Evolutionary conservation across 92 coral and sea anemone genomes (phyloP), one percentile per base, ranked within the genome.

Genomic region (Metridium senile): DNA sequence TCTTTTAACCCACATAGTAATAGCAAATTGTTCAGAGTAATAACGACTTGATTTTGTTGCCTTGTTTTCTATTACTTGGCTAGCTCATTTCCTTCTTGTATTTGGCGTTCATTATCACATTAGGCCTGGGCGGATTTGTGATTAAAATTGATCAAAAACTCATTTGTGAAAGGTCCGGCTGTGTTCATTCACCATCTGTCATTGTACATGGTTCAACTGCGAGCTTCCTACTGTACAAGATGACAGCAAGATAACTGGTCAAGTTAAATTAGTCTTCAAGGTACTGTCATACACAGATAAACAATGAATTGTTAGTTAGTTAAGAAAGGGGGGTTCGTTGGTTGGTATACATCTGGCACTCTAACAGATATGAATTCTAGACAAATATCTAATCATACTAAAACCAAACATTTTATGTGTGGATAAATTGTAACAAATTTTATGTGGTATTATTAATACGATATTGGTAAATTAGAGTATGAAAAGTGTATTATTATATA

Each of bases 121-220:
- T 63, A 63, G 1, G 20, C 2, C 1, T n/a, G 45, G 39, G 39
- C 43, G 69, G 43, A 28, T 20, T 63, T 21, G 31, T 58, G 65
- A 58, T 58, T 25, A 58, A 7, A 9, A 2, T 63, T 63, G 69
- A 63, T 63, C 45, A 63, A 13, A 29, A 63, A 63, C n/a, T 63
- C 69, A 26, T 26, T 59, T 16, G 1, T 28, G n/a, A 27, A 39
- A 63, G 25, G 1, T 21, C 39, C 27, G 20, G 31, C n/a, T 11
- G 39, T 29, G 39, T 31, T 8, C 28, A n/a, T 8, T 63, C 23
- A 13, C 39, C 69, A 63, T 63, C 69, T 63, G 69, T 11, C 45
- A 26, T 4, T 10, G 65, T 16, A 63, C 22, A 11, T 39, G 20
- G 2, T 63, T 6, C 30, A 59, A 59, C 22, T 30, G 25, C 61